These are phyloP conservation scores for Engraulis encrasicolus DNA, from an alignment of 2,113 vertebrate genomes.

Conservation along the genomic window DNA sequence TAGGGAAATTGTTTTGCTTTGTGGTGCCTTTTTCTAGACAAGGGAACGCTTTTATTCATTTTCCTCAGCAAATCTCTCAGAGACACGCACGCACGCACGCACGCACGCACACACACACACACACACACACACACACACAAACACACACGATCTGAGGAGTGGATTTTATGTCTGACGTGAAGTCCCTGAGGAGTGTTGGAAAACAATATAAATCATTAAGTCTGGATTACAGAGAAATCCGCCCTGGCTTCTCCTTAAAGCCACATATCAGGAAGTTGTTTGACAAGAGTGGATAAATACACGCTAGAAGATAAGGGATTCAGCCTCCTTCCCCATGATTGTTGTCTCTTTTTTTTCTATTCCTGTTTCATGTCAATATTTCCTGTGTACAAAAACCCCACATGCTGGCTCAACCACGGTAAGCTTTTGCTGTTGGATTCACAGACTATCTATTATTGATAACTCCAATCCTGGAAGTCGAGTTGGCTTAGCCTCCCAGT, in stretches of 20 bases:
- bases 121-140: neutral
- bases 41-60: slow-evolving; percentile 32
- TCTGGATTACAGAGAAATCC: neutral
- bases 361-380: neutral
- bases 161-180: neutral
- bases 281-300: neutral
- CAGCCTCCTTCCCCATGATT: neutral
- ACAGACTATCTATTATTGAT: neutral
- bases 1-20: slow-evolving; percentile 17
- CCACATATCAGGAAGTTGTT: neutral
- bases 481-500: neutral
- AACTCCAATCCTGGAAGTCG: neutral
- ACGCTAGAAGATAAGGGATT: neutral
- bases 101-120: neutral
- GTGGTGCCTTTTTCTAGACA: slow-evolving; percentile 2
- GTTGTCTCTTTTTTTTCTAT: neutral
- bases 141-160: neutral
- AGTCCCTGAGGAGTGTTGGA: neutral
- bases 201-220: slow-evolving; percentile 17
- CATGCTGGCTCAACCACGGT: neutral
- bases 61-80: slow-evolving; percentile 25
- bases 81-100: neutral
- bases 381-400: neutral
- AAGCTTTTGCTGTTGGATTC: neutral
- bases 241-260: neutral